Evolutionary conservation across 2,888 invertebrate species (phyloP), one percentile per base, ranked within the genome.

Genomic region (Tillus elongatus): DNA sequence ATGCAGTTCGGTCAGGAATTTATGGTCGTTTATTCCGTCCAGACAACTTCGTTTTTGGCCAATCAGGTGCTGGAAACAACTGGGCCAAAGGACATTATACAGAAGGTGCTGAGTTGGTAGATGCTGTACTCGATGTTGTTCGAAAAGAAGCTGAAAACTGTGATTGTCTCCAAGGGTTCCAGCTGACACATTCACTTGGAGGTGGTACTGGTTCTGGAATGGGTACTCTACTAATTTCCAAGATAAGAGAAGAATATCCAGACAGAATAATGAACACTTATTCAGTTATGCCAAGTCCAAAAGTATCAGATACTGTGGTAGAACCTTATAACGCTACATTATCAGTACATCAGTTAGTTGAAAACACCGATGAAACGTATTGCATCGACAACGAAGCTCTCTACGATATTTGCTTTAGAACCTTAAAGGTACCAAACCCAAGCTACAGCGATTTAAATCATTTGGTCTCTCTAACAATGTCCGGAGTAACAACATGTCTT

Each of bases 11-110:
- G 47, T 85, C 88, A 42, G 87, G 89, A 33, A 74, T 70, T 36
- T 88, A 83, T 67, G 90, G 90, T n/a, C 81, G 83, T 58, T 76
- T 91, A 43, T 90, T 90, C 74, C 76, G 89, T 35, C 90, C 90
- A 6, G 88, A 90, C 63, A 91, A 89, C 68, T 90, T 87, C 61
- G 86, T 90, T 2, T 89, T 86, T 52, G 84, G 64, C 2, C 69
- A 70, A 56, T 71, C 71, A 10, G 78, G 79, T 13, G 78, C 78
- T 28, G 89, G 89, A 33, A 90, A 90, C 68, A 90, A 90, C 66
- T 90, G 89, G 90, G 89, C 89, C 47, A 55, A 79, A 73, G 63
- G 92, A n/a, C 89, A 91, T 57, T 91, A 91, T 67, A 91, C 91
- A 12, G 91, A 91, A 67, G 91, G 90, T 37, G 90, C 76, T 50